Conservation (phyloP, 2,888 invertebrate genomes). For the Meiosimyza platycephala region DNA sequence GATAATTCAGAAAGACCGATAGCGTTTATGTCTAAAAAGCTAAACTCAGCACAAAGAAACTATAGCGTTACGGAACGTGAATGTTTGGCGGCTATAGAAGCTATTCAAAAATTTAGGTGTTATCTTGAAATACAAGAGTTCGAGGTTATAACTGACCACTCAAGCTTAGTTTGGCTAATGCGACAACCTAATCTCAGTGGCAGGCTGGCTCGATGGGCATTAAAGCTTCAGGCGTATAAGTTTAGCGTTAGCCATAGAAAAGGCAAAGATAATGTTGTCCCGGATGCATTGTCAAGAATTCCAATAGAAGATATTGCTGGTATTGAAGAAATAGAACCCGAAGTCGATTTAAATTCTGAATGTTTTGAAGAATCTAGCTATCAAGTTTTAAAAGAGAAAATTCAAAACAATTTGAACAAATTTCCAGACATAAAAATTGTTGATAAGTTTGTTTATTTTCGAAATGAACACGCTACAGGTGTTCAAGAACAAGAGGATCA, state of each 20-base stretch:
- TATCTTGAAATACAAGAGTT: constrained; percentile 41
- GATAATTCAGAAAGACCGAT: constrained; percentile 26
- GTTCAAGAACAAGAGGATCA: neutral
- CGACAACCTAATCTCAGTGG: constrained; percentile 28
- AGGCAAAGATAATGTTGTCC: constrained; percentile 31
- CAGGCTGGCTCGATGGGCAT: constrained; percentile 30
- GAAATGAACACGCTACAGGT: constrained; percentile 19
- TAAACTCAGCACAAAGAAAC: neutral
- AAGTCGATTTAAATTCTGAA: constrained; percentile 20
- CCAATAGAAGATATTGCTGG: neutral
- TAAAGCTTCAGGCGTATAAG: constrained; percentile 24
- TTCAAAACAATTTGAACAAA: neutral
- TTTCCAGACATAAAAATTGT: constrained; percentile 27
- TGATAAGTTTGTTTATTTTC: constrained; percentile 27
- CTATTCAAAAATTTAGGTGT: constrained; percentile 37
- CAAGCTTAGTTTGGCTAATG: constrained; percentile 41
- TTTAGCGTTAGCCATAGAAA: constrained; percentile 32
- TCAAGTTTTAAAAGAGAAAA: constrained; percentile 1
- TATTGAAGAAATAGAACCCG: constrained; percentile 19
- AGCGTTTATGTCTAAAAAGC: constrained; percentile 28
- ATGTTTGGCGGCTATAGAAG: constrained; percentile 36
- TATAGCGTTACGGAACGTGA: constrained; percentile 40
- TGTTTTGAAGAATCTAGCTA: constrained; percentile 27
- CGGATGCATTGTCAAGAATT: constrained; percentile 22
- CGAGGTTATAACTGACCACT: constrained; percentile 40